Percentiles rank a stretch among this genome's conserved stretches.
phyloP scores from a whole-genome alignment of 2,113 vertebrate species.

The Lampris megalopsis region DNA sequence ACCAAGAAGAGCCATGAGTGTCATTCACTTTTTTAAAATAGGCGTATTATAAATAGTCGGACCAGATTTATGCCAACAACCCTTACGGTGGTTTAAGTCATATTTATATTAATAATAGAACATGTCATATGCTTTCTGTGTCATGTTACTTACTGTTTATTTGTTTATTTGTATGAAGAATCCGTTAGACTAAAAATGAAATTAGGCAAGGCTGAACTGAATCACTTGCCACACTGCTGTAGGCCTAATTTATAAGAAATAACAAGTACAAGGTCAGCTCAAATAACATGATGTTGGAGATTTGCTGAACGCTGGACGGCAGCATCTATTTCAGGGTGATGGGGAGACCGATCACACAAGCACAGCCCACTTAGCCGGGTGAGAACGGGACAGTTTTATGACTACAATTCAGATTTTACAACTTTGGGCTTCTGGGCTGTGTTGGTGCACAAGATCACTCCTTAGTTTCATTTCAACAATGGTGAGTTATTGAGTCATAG shows the following conservation, averaged over 20 bases:
- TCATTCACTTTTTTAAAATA: conserved; percentile 43
- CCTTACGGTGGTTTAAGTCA: conserved; percentile 26
- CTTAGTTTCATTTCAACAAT: no score
- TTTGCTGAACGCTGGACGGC: conserved; percentile 3
- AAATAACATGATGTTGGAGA: conserved; percentile 8
- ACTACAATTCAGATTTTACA: conserved; percentile 13
- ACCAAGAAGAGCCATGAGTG: neutral
- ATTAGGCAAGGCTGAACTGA: neutral
- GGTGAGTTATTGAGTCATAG: no score
- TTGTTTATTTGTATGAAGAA: conserved; percentile 1
- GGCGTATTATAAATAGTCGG: conserved; percentile 42
- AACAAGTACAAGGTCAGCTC: neutral
- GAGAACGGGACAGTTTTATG: conserved; percentile 20
- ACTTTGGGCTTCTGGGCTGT: neutral
- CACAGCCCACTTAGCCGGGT: conserved; percentile 50
- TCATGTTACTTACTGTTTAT: neutral
- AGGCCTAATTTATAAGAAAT: no score
- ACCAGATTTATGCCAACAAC: conserved; percentile 13
- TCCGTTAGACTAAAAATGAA: neutral
- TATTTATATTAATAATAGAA: conserved; percentile 45
- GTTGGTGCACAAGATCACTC: neutral
- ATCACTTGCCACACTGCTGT: no score
- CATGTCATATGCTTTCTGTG: conserved; percentile 3
- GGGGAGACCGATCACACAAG: conserved; percentile 42
- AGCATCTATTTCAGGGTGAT: conserved; percentile 34